phyloP scores from a whole-genome alignment of 2,888 invertebrate genomes.

The Drosophila setosimentum region DNA sequence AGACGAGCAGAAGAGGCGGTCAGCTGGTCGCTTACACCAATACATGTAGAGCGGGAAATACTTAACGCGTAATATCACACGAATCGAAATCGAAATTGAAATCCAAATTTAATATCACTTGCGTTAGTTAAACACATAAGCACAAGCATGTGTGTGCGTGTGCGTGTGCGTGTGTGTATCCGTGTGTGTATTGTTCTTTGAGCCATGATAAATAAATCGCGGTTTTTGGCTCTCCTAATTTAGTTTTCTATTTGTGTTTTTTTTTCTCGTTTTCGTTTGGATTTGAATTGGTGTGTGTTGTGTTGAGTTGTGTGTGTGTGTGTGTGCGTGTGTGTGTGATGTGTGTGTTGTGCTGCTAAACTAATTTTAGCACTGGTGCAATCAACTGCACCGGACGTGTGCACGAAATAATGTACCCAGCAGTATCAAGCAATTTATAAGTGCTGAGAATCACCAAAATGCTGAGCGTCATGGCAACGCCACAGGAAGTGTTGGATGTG shows the following conservation, averaged over 20 bases:
- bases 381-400: conserved; percentile 35
- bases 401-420: conserved; percentile 29
- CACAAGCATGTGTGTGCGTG: conserved; percentile 15
- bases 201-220: conserved; percentile 21
- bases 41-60: conserved; percentile 6
- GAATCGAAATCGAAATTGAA: conserved; percentile 3
- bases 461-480: conserved; percentile 49
- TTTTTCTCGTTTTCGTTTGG: conserved; percentile 16
- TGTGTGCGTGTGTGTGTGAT: conserved; percentile 4
- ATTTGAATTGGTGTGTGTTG: background rate
- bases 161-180: conserved; percentile 4
- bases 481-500: conserved; percentile 43
- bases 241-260: conserved; percentile 10
- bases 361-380: conserved; percentile 52
- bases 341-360: conserved; percentile 28
- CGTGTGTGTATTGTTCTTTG: background rate
- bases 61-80: conserved; percentile 13
- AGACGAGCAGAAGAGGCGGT: conserved; percentile 56
- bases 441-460: conserved; percentile 11
- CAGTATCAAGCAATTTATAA: conserved; percentile 11
- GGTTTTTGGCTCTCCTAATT: conserved; percentile 17
- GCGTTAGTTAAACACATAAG: conserved; percentile 1
- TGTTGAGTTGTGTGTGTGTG: background rate
- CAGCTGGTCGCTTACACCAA: conserved; percentile 17
- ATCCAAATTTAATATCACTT: conserved; percentile 18